These are phyloP conservation scores for Petrophora chlorosata DNA, from an alignment of 2,888 invertebrate species.

Conservation along the genomic window DNA sequence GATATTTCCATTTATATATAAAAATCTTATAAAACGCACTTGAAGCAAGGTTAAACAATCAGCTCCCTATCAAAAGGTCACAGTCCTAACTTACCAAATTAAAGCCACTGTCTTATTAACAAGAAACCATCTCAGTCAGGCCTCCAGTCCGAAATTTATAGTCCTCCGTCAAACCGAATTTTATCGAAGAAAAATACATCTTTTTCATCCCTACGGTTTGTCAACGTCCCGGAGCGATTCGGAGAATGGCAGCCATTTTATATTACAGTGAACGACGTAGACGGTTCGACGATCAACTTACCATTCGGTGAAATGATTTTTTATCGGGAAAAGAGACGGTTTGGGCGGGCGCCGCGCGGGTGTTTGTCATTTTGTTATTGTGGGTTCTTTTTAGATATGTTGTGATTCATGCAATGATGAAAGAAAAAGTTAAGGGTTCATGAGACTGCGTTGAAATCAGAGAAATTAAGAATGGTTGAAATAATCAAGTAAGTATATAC, in stretches of 20 bases:
- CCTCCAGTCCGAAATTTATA: conserved; percentile 48
- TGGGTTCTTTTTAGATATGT: no score
- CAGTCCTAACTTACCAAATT: conserved; percentile 26
- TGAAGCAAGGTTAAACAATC: no score
- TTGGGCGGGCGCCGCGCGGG: conserved; percentile 26
- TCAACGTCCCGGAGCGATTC: conserved; percentile 73
- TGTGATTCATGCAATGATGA: no score
- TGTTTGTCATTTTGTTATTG: conserved; percentile 33
- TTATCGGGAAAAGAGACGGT: conserved; percentile 34
- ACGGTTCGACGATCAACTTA: conserved; percentile 42
- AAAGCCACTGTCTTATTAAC: conserved; percentile 26
- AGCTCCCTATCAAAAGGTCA: no score
- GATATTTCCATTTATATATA: no score
- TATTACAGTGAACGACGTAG: conserved; percentile 56
- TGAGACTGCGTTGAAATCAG: no score
- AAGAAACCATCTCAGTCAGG: conserved; percentile 44
- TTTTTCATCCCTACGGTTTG: conserved; percentile 73
- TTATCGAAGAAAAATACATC: conserved; percentile 76
- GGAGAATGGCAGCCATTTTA: conserved; percentile 69
- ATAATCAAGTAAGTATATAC: no score
- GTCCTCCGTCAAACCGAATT: conserved; percentile 58
- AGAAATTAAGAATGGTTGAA: no score
- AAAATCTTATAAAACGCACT: no score
- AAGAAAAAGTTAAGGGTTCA: no score
- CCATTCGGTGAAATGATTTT: conserved; percentile 46